Base-by-base conservation (phyloP, 1,140 invertebrate species). In the Drosophila guanche region DNA sequence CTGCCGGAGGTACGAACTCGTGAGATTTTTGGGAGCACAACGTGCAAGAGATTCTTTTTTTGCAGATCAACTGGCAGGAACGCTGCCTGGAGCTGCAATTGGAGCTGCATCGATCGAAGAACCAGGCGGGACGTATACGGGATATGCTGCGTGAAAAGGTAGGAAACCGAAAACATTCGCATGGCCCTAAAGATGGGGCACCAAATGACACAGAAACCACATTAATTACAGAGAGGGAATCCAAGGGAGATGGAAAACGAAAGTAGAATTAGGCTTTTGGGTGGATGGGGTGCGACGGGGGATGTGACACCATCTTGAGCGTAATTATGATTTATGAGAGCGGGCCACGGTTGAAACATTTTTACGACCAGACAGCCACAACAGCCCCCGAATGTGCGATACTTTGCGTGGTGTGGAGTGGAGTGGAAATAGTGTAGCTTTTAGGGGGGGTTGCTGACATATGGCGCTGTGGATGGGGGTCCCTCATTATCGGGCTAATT, bases 91-190 rank as follows among this genome's bases (percentile, higher is more conserved):
- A 96, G 79, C 89, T 97, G 66, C 96, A 97, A 83, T 90, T 96
- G 69, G 96, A 97, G 79, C 92, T 97, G 75, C 96, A 97, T 86
- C 93, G 96, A 50, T 97, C 96, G 73, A 93, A 95, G 56, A 94
- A 95, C 69, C 96, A 97, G 90, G 95, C 96, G 0, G 95, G 95
- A n/a, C 94, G 95, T 72, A 96, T 97, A 29, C 93, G 96, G 23
- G 96, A 96, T 81, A 95, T 96, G 93, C 94, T 97, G 33, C 93
- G 96, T 79, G 96, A 97, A 92, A 97, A 97, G 95, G 96, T 97
- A 89, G 10, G 33, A 10, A 12, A 12, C 10, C 33, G 2, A 27
- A 27, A 27, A 27, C 25, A 27, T 12, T 37, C 10, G 10, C 33
- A 4, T 10, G 8, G 7, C 29, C 4, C 33, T 12, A 10, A 37